Evolutionary conservation across 35 echinoderm and acorn worm species (phyloP).

Genomic region (Strongylocentrotus purpuratus): DNA sequence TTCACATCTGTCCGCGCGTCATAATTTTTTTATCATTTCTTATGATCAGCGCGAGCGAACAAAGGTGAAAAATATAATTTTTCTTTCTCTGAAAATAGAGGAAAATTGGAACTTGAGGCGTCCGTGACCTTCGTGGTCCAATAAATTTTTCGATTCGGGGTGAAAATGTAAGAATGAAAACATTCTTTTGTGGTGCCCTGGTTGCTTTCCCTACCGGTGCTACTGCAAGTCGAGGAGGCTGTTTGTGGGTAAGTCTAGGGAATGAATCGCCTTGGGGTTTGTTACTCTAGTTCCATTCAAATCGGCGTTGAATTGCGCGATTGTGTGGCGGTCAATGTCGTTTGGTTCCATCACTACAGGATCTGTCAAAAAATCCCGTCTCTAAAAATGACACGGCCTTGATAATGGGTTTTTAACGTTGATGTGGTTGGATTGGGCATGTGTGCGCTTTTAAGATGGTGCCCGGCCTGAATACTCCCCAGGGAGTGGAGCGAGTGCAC

Average conservation of each 20-base stretch:
- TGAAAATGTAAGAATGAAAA: constrained; percentile 23
- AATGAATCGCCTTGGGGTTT: constrained; percentile 43
- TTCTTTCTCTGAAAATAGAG: background rate
- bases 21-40: background rate
- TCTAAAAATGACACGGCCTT: background rate
- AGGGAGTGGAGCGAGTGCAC: too few relatives aligned
- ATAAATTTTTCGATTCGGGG: constrained; percentile 33
- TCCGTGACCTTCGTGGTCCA: constrained; percentile 41
- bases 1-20: background rate
- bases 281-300: constrained; percentile 53
- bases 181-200: constrained; percentile 46
- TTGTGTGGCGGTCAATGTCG: constrained; percentile 53
- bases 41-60: background rate
- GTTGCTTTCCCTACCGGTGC: background rate
- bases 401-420: too few relatives aligned
- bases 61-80: background rate
- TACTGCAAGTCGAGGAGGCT: background rate
- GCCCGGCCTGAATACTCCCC: too few relatives aligned
- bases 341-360: background rate
- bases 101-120: constrained; percentile 28
- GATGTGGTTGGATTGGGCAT: too few relatives aligned
- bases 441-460: too few relatives aligned
- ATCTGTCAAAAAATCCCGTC: background rate
- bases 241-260: constrained; percentile 17
- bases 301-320: constrained; percentile 33